Evolutionary conservation across 2,797 vertebrate genomes (phyloP), one percentile per base, ranked within the genome.

Genomic region (Macroramphosus scolopax): DNA sequence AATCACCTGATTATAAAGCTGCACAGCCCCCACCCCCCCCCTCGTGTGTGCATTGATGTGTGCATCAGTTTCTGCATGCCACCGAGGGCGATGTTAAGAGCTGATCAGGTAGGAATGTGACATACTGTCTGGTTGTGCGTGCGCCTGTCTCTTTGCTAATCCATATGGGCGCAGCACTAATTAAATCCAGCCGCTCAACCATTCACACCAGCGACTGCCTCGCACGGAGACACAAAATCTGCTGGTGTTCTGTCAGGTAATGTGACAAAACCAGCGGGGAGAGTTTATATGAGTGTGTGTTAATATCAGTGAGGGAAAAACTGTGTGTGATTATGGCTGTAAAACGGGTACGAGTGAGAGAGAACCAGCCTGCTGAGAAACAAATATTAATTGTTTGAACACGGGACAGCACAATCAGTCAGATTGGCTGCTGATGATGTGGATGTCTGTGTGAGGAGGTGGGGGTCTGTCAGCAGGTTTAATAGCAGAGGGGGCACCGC

Each of bases 151-250:
- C 60, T 48, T 63, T 77, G 54, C 60, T 74, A 80, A 83, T 87
- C 78, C 83, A 83, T 84, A 85, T 83, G 82, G 85, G 64, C 31
- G 54, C 72, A 58, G 63, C 63, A 61, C 80, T 87, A 84, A 89
- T 88, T 86, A 87, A 88, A 83, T 85, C 68, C 78, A 81, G 68
- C 64, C 42, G 62, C 78, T 73, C 79, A 78, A 28, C 67, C 62
- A 75, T 82, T 86, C 82, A 83, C 69, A 80, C 80, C 75, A 60
- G 65, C 78, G 78, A 67, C 75, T 84, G 70, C 62, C 61, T 82
- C 82, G 80, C 83, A 77, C 40, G 4, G 47, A 70, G 53, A 44
- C 55, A 78, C 46, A n/a, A 67, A 78, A 67, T 69, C 60, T 58
- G 70, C 74, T 61, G 61, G 60, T 69, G 58, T 66, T 76, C 64